phyloP scores from a whole-genome alignment of 2,888 invertebrate species.

The Malthinus flaveolus region DNA sequence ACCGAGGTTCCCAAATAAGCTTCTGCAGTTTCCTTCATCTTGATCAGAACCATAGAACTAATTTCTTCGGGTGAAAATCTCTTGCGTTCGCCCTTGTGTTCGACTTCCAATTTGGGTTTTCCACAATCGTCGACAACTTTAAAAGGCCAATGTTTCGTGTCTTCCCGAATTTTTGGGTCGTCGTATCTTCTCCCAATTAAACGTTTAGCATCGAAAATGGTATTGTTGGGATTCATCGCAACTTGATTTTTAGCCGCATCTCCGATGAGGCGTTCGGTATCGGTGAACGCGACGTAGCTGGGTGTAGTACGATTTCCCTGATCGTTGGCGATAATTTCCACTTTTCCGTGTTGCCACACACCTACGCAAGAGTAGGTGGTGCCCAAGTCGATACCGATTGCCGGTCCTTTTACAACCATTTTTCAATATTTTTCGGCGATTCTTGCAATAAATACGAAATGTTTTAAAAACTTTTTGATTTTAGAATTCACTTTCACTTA shows the following conservation, averaged over 20 bases:
- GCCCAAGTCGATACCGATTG: conserved; percentile 83
- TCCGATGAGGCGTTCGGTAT: conserved; percentile 69
- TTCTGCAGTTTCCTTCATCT: conserved; percentile 71
- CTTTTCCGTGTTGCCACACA: conserved; percentile 79
- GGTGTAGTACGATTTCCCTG: conserved; percentile 88
- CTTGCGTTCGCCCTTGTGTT: conserved; percentile 67
- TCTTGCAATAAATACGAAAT: no score
- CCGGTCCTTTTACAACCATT: conserved; percentile 57
- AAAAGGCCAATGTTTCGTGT: conserved; percentile 87
- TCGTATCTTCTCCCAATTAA: conserved; percentile 69
- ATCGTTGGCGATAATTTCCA: conserved; percentile 86
- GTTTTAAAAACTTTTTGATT: background rate
- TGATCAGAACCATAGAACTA: conserved; percentile 68
- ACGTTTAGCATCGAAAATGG: conserved; percentile 67
- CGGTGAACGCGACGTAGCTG: conserved; percentile 71
- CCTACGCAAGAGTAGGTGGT: conserved; percentile 88
- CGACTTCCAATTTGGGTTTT: conserved; percentile 70
- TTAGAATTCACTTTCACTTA: background rate
- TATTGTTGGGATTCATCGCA: conserved; percentile 73
- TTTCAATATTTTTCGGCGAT: conserved; percentile 26
- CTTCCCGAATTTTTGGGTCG: conserved; percentile 71
- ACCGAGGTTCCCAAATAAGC: conserved; percentile 71
- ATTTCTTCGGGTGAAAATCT: conserved; percentile 72
- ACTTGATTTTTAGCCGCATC: conserved; percentile 74
- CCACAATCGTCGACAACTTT: conserved; percentile 66